Conservation (phyloP, 2,797 vertebrate genomes). For the Prionace glauca region DNA sequence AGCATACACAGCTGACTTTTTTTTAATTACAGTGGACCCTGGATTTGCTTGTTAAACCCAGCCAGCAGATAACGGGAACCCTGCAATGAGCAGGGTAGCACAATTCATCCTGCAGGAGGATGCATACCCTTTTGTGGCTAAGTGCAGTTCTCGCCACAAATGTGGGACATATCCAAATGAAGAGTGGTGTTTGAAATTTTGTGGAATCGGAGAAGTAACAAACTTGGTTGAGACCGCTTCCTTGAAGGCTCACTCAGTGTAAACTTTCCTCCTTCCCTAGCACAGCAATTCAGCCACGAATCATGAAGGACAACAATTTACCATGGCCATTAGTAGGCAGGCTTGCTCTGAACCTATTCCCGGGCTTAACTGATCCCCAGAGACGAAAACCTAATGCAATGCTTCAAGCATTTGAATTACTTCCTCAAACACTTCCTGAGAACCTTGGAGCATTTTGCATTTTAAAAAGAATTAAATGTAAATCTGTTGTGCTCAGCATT, state of each 20-base stretch:
- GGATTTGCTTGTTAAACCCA: background rate
- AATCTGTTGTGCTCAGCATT: background rate
- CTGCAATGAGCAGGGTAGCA: background rate
- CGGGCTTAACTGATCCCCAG: background rate
- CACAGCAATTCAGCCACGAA: background rate
- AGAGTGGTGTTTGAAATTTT: background rate
- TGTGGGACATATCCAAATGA: background rate
- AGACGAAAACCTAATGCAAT: background rate
- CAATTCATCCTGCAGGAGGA: background rate
- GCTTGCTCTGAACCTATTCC: background rate
- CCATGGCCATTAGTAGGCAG: too few relatives aligned
- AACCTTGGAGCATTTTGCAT: background rate
- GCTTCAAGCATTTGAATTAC: too few relatives aligned
- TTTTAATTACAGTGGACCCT: background rate
- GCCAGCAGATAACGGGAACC: background rate
- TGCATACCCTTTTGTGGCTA: background rate
- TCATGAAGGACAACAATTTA: background rate
- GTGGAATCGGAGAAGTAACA: background rate
- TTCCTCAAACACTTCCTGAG: background rate
- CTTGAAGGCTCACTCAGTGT: background rate
- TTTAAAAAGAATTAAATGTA: background rate
- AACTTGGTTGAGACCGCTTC: background rate
- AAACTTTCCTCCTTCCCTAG: background rate
- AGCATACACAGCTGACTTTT: background rate
- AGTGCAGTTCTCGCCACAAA: background rate